phyloP scores from a whole-genome alignment of 2,888 invertebrate species.

The Leptinotarsa tumamoca region DNA sequence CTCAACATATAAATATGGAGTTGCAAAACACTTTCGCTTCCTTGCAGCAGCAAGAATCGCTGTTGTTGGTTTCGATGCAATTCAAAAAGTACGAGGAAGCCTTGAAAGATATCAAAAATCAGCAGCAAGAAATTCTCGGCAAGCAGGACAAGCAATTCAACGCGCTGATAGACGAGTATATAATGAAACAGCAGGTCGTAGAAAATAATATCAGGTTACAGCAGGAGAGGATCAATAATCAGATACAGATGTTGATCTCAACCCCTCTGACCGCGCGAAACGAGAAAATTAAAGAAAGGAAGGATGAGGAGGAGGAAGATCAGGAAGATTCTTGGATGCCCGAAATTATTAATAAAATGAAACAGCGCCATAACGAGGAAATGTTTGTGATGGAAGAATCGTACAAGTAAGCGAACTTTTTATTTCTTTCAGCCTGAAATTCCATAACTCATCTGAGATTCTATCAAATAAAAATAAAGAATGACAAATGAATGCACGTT shows the following conservation, averaged over 20 bases:
- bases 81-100: constrained; percentile 75
- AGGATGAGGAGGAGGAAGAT: constrained; percentile 58
- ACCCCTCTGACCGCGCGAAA: constrained; percentile 54
- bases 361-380: constrained; percentile 73
- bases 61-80: constrained; percentile 73
- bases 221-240: constrained; percentile 73
- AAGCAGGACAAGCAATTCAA: constrained; percentile 65
- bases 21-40: constrained; percentile 70
- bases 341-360: constrained; percentile 67
- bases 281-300: constrained; percentile 63
- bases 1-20: constrained; percentile 42
- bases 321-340: constrained; percentile 56
- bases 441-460: no score
- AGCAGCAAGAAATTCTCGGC: constrained; percentile 71
- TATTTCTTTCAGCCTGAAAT: background rate
- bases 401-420: constrained; percentile 68
- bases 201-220: constrained; percentile 72
- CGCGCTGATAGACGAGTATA: constrained; percentile 69
- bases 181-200: constrained; percentile 71
- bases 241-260: constrained; percentile 69
- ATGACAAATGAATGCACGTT: no score
- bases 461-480: no score
- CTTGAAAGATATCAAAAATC: constrained; percentile 70
- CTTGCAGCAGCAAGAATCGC: constrained; percentile 74
- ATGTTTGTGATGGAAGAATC: constrained; percentile 74